Base-by-base conservation (phyloP, 2,113 vertebrate species). In the Climacteris rufus region DNA sequence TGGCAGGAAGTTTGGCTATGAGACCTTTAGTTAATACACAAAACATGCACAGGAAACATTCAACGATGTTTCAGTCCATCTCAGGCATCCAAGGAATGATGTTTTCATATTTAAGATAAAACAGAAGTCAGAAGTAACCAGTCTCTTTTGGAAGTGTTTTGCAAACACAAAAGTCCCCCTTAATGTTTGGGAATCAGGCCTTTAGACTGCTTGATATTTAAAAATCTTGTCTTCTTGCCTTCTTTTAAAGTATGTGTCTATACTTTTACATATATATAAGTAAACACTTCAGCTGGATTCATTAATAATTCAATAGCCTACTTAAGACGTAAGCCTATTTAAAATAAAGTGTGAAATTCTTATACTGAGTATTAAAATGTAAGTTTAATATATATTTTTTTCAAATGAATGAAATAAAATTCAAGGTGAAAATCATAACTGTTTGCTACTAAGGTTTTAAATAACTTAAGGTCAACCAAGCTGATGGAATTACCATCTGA, bases 401-500 rank as follows among this genome's bases (percentile, higher is more conserved):
- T 17, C n/a, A 8, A 19, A 87, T 31, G 13, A 66, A 57, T 47
- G 11, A 81, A 91, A 71, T 91, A 22, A 83, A 87, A 83, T 63
- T 80, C 27, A 71, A 64, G 65, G 74, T 82, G 82, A 84, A 89
- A 91, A 78, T 53, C 56, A 28, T 2, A 25, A 83, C 70, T 2
- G 4, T 84, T 96, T 83, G 27, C 87, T 63, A 35, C 39, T 84
- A 30, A 78, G 78, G 33, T 77, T 81, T 70, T 66, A 84, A 87
- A 66, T 72, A 87, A 84, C 69, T 87, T 82, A 87, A 96, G 87
- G 68, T 71, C 47, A 50, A 35, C 52, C 28, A 13, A 84, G 64
- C 56, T 82, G 47, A 89, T 89, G 84, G 81, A 87, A 87, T 93
- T 91, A 75, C 65, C 74, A 78, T 81, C 71, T 77, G 83, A 83